Evolutionary conservation across 2,888 invertebrate species (phyloP).

Genomic region (Entomobrya multifasciata): DNA sequence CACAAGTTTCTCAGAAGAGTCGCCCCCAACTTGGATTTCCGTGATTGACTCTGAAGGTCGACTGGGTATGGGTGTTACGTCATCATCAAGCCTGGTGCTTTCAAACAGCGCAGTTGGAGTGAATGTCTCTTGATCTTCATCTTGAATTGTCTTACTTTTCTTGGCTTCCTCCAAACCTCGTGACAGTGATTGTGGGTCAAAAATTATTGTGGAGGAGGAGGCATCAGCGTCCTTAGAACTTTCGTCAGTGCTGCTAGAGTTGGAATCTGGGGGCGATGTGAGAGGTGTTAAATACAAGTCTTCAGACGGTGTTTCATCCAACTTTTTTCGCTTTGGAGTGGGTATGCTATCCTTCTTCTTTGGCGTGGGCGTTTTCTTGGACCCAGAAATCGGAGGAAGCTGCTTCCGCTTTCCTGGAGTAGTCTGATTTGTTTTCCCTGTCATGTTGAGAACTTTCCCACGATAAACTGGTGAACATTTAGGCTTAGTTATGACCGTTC

Average conservation of each 20-base stretch:
- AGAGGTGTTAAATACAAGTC: constrained; percentile 11
- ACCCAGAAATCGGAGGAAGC: not conserved
- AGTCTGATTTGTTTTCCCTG: not conserved
- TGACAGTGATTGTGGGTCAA: not conserved
- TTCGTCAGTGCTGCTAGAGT: not conserved
- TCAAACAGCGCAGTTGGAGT: too few relatives aligned
- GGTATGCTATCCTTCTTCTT: not conserved
- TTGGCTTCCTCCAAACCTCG: not conserved
- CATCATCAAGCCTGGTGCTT: too few relatives aligned
- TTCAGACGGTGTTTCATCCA: not conserved
- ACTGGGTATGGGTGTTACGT: too few relatives aligned
- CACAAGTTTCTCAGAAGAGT: too few relatives aligned
- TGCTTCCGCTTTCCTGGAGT: not conserved
- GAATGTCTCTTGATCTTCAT: too few relatives aligned
- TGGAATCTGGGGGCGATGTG: not conserved
- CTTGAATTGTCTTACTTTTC: too few relatives aligned
- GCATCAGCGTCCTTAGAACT: too few relatives aligned
- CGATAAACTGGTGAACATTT: not conserved
- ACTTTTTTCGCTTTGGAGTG: not conserved
- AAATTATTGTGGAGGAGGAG: too few relatives aligned
- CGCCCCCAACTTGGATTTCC: too few relatives aligned
- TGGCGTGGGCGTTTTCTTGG: not conserved
- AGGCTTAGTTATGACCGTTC: not conserved
- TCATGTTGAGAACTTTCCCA: not conserved
- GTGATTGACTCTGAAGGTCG: too few relatives aligned